phyloP scores from a whole-genome alignment of 1,140 invertebrate species.

The Nilaparvata lugens region DNA sequence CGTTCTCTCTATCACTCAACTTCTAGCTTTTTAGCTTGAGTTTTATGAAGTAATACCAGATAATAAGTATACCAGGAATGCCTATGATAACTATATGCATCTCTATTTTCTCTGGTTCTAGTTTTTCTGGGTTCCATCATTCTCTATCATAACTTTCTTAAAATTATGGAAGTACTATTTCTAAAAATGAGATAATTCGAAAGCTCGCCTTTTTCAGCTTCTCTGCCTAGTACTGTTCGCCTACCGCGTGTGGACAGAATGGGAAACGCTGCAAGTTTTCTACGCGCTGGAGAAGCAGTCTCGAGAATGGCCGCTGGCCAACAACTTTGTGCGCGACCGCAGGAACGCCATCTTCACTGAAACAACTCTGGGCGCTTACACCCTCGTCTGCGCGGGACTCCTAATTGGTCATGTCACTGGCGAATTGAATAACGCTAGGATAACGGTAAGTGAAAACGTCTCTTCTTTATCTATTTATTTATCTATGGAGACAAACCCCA shows the following conservation, averaged over 20 bases:
- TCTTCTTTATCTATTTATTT: no score
- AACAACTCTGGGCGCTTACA: neutral
- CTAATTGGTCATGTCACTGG: neutral
- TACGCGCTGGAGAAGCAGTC: neutral
- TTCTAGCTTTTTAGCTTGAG: no score
- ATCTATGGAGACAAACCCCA: no score
- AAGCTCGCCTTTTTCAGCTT: neutral
- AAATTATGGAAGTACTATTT: no score
- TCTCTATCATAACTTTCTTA: no score
- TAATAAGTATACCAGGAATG: no score
- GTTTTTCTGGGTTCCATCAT: no score
- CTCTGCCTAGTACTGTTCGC: neutral
- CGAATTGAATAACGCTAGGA: neutral
- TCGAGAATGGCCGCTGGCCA: neutral
- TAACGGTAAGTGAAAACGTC: neutral
- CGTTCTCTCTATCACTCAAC: no score
- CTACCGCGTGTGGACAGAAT: neutral
- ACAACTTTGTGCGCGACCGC: neutral
- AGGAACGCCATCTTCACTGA: neutral
- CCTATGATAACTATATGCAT: no score
- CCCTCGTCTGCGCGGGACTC: neutral
- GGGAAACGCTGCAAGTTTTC: neutral
- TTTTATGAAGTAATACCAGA: no score
- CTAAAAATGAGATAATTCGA: no score
- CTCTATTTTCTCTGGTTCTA: no score